A percentile compares a stretch with the other conserved stretches of the same genome.
Evolutionary conservation across 1,140 invertebrate genomes (phyloP).

Genomic region (Drosophila sechellia): DNA sequence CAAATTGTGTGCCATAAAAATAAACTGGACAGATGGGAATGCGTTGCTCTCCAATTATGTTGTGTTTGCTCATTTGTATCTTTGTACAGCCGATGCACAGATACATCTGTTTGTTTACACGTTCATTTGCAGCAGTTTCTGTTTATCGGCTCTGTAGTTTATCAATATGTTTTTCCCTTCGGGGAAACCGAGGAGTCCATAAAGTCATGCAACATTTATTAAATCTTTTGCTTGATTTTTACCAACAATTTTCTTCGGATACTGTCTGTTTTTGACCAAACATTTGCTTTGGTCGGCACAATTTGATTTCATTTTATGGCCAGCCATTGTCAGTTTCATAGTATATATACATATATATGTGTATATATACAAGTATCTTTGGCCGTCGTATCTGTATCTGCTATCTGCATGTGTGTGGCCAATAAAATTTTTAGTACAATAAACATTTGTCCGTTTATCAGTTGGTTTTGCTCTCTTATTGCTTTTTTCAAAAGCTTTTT

Average conservation of each 20-base stretch:
- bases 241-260: conserved; percentile 15
- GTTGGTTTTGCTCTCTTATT: conserved; percentile 43
- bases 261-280: conserved; percentile 49
- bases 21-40: conserved; percentile 45
- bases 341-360: conserved; percentile 10
- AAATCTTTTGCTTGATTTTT: conserved; percentile 50
- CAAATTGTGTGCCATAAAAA: conserved; percentile 78
- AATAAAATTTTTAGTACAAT: conserved; percentile 68
- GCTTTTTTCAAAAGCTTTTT: conserved; percentile 44
- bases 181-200: conserved; percentile 13
- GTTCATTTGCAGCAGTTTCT: conserved; percentile 27
- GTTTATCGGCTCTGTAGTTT: conserved; percentile 21
- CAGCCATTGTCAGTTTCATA: conserved; percentile 54
- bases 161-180: conserved; percentile 43
- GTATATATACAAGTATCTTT: conserved; percentile 7
- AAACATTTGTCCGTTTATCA: conserved; percentile 65
- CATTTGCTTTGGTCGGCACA: conserved; percentile 66
- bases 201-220: conserved; percentile 55
- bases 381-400: conserved; percentile 19
- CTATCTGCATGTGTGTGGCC: conserved; percentile 45
- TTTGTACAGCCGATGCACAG: conserved; percentile 39
- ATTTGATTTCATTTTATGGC: conserved; percentile 75
- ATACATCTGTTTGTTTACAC: conserved; percentile 60
- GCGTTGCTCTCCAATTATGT: conserved; percentile 48
- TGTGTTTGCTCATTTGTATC: conserved; percentile 68